phyloP scores from a whole-genome alignment of 2,113 vertebrate genomes.

The Tyto alba region DNA sequence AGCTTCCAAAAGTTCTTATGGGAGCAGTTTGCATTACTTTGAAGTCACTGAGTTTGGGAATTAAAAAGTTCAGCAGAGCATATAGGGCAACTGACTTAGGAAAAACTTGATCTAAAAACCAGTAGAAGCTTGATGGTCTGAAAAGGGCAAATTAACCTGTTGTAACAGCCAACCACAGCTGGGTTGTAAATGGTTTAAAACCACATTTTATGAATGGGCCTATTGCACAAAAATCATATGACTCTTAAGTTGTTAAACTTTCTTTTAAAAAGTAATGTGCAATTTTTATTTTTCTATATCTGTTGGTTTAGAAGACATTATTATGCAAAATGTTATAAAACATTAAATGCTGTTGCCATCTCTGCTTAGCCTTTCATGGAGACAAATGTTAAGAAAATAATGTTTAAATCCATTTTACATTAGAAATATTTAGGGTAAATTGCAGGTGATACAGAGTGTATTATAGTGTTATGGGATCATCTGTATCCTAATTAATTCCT shows the following conservation, averaged over 20 bases:
- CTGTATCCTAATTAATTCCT: not conserved
- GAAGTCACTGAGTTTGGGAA: not conserved
- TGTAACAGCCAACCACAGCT: not conserved
- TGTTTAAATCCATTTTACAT: not conserved
- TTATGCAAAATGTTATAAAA: not conserved
- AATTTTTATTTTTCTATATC: not conserved
- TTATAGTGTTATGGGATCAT: not conserved
- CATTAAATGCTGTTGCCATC: not conserved
- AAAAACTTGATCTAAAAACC: not conserved
- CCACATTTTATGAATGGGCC: accelerated
- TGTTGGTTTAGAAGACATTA: not conserved
- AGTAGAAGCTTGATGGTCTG: not conserved
- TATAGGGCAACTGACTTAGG: not conserved
- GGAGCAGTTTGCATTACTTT: not conserved
- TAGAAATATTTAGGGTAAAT: not conserved
- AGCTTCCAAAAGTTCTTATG: not conserved
- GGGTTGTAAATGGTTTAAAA: not conserved
- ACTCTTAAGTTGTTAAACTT: not conserved
- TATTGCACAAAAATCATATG: not conserved
- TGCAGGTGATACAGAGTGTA: not conserved
- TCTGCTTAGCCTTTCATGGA: not conserved
- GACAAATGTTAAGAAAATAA: not conserved
- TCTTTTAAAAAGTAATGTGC: not conserved
- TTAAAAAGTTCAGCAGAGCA: not conserved
- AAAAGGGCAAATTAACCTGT: not conserved